Conservation (phyloP, 2,797 vertebrate species). For the Serranus cabrilla region DNA sequence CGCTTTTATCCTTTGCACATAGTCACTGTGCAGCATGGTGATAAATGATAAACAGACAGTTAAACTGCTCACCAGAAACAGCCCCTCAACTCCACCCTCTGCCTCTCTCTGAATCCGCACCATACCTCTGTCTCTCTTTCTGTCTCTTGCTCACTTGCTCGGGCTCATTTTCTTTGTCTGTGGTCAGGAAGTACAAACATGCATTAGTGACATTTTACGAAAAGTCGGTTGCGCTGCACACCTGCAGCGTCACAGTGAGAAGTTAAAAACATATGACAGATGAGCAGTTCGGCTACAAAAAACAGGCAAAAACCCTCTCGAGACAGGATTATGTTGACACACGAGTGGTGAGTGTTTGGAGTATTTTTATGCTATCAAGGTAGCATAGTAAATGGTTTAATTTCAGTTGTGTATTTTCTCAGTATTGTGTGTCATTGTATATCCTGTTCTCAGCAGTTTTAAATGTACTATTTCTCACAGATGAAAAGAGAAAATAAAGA, state of each 20-base stretch:
- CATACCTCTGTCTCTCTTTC: constrained; percentile 20
- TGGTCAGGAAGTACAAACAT: constrained; percentile 82
- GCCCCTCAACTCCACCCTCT: constrained; percentile 58
- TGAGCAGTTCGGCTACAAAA: constrained; percentile 21
- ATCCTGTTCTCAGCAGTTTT: not conserved
- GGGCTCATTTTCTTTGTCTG: constrained; percentile 53
- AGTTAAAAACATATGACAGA: constrained; percentile 12
- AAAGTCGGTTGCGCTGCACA: constrained; percentile 64
- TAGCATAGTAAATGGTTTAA: not conserved
- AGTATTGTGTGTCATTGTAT: constrained; percentile 9
- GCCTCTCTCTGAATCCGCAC: constrained; percentile 4
- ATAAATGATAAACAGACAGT: constrained; percentile 68
- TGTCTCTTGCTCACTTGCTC: constrained; percentile 42
- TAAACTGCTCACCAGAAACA: constrained; percentile 55
- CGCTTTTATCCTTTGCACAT: constrained; percentile 27
- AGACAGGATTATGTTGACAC: constrained; percentile 45
- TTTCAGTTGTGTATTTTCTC: not conserved
- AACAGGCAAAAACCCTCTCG: not conserved
- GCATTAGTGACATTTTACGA: constrained; percentile 64
- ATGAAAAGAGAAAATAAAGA: constrained; percentile 4
- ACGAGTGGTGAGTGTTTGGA: constrained; percentile 54
- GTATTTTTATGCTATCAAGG: not conserved
- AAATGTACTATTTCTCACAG: not conserved
- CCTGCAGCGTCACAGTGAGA: constrained; percentile 40
- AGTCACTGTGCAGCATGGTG: constrained; percentile 12